phyloP scores from a whole-genome alignment of 1,140 invertebrate genomes.

The Aphaenogaster ashmeadi region DNA sequence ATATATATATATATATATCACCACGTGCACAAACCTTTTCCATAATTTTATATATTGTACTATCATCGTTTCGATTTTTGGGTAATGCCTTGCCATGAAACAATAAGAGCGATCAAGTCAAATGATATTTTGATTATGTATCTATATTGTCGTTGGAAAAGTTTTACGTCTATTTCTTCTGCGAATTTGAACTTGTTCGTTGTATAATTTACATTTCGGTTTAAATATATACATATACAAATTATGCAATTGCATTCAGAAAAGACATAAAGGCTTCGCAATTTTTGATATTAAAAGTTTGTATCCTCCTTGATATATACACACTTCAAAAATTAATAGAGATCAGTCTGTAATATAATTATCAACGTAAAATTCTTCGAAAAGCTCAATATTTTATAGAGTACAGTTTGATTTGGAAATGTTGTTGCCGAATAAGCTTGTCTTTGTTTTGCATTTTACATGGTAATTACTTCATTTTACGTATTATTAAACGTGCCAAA shows the following conservation, averaged over 20 bases:
- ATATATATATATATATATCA: neutral
- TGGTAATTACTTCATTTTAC: neutral
- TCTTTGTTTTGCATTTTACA: neutral
- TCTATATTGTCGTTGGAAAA: constrained; percentile 37
- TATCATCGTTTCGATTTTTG: constrained; percentile 5
- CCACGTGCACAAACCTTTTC: constrained; percentile 9
- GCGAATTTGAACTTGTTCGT: constrained; percentile 54
- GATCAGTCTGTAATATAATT: constrained; percentile 43
- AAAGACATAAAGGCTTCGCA: constrained; percentile 21
- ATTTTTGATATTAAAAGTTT: constrained; percentile 47
- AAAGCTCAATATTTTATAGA: constrained; percentile 29
- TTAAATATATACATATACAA: constrained; percentile 41
- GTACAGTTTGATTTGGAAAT: neutral
- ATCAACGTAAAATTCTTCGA: constrained; percentile 32
- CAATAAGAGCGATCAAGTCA: constrained; percentile 5
- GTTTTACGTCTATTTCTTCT: constrained; percentile 20
- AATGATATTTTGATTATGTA: constrained; percentile 42
- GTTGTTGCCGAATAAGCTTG: neutral
- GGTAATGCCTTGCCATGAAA: neutral
- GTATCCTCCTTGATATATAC: neutral
- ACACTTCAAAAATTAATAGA: constrained; percentile 33
- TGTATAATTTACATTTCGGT: constrained; percentile 37
- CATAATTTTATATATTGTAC: constrained; percentile 32
- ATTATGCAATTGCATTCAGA: constrained; percentile 23
- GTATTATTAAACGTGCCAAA: neutral